A percentile compares a stretch with the other conserved stretches of the same genome.
Evolutionary conservation across 2,797 vertebrate genomes (phyloP).

Genomic region (Cirrhinus molitorella): DNA sequence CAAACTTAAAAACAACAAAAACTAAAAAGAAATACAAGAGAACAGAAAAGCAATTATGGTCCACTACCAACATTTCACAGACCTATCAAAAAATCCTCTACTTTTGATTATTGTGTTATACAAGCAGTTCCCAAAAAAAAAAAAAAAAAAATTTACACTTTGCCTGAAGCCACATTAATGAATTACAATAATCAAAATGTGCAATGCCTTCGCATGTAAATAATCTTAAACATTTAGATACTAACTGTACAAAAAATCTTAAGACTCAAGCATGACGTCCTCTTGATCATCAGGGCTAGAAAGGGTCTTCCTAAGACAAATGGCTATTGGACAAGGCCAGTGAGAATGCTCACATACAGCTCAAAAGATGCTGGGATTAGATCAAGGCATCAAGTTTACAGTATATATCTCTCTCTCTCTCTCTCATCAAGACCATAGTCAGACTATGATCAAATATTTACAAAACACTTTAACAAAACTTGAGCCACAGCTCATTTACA

Average conservation of each 20-base stretch:
- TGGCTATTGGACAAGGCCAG: not conserved
- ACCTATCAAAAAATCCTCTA: not conserved
- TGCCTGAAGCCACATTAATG: slow-evolving; percentile 3
- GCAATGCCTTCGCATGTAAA: slow-evolving; percentile 15
- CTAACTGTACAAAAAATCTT: slow-evolving; percentile 11
- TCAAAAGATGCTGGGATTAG: not conserved
- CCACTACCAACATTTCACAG: not conserved
- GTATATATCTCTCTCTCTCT: no score
- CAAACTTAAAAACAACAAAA: not conserved
- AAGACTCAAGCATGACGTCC: not conserved
- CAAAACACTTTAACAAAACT: slow-evolving; percentile 44
- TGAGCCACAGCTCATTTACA: not conserved
- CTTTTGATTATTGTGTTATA: not conserved
- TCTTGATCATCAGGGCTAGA: not conserved
- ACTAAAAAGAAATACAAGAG: not conserved
- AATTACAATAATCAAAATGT: not conserved
- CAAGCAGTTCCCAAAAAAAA: not conserved
- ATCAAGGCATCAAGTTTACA: slow-evolving; percentile 52
- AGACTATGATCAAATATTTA: slow-evolving; percentile 39
- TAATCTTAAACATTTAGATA: not conserved
- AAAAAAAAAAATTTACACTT: not conserved
- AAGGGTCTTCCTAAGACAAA: not conserved
- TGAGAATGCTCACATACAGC: slow-evolving; percentile 11
- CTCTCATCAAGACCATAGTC: slow-evolving; percentile 34
- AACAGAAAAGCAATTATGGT: not conserved